These are phyloP conservation scores for Pelobates fuscus DNA, from an alignment of 2,113 vertebrate species.

Conservation along the genomic window DNA sequence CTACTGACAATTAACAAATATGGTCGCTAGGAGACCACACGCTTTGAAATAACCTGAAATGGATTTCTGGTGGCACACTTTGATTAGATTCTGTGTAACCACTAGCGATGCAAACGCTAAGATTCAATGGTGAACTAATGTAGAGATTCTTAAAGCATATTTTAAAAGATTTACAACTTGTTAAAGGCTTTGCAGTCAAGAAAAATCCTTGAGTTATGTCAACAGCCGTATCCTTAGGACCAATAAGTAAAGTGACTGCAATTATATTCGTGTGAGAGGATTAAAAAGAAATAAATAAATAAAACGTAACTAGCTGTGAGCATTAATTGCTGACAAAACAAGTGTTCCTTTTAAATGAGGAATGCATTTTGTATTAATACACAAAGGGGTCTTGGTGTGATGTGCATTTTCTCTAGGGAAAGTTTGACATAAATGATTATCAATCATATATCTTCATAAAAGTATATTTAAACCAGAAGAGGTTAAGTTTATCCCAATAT, in stretches of 20 bases:
- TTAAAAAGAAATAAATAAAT: slow-evolving; percentile 8
- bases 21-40: slow-evolving; percentile 10
- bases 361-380: not conserved
- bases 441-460: not conserved
- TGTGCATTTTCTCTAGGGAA: not conserved
- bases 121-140: slow-evolving; percentile 1
- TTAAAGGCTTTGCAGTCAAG: slow-evolving; percentile 13
- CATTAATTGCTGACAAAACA: slow-evolving; percentile 10
- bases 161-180: slow-evolving; percentile 12
- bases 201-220: not conserved
- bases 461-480: not conserved
- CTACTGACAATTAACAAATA: not conserved
- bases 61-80: not conserved
- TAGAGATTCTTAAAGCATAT: slow-evolving; percentile 2
- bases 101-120: not conserved
- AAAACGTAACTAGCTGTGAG: not conserved
- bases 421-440: not conserved
- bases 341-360: not conserved
- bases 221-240: slow-evolving; percentile 22
- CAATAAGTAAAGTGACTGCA: slow-evolving; percentile 18
- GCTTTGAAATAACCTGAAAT: not conserved
- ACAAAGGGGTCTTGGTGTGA: not conserved
- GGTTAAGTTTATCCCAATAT: no score
- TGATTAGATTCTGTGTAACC: not conserved
- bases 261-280: slow-evolving; percentile 3